A percentile compares a stretch with the other conserved stretches of the same genome.
Evolutionary conservation across 2,797 vertebrate species (phyloP).

Genomic region (Chromobotia macracanthus): DNA sequence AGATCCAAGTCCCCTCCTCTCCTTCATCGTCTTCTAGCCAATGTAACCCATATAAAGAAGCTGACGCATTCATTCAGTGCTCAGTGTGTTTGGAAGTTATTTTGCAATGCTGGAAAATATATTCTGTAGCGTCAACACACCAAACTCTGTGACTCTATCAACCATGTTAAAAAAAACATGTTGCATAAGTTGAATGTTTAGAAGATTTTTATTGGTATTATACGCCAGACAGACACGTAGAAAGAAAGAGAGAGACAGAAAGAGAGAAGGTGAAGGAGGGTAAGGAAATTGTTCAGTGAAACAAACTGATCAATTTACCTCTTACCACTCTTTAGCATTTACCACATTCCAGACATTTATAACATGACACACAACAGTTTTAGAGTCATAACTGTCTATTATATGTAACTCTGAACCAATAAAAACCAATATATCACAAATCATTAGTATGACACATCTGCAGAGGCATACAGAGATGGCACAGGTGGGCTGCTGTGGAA

Average conservation of each 20-base stretch:
- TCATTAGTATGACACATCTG: neutral
- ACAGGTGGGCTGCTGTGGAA: neutral
- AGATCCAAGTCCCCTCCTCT: conserved; percentile 22
- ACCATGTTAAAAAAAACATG: neutral
- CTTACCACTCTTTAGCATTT: neutral
- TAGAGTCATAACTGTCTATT: too few species aligned
- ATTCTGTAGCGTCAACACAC: too few species aligned
- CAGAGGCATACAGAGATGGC: conserved; percentile 39
- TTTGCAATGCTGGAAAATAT: conserved; percentile 4
- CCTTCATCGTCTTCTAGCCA: neutral
- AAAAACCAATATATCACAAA: neutral
- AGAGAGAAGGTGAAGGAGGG: too few species aligned
- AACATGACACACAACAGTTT: neutral
- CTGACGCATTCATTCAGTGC: neutral
- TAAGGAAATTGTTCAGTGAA: too few species aligned
- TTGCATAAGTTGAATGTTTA: neutral
- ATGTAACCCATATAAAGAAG: neutral
- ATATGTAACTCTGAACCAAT: neutral
- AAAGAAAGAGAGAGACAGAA: too few species aligned
- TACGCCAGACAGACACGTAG: too few species aligned
- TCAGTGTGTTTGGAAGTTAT: neutral
- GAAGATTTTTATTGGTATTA: neutral
- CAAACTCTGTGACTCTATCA: too few species aligned
- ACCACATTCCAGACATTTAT: neutral
- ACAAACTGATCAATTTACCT: too few species aligned